Evolutionary conservation across 1,140 invertebrate genomes (phyloP).

Genomic region (Neoseiulus cucumeris): DNA sequence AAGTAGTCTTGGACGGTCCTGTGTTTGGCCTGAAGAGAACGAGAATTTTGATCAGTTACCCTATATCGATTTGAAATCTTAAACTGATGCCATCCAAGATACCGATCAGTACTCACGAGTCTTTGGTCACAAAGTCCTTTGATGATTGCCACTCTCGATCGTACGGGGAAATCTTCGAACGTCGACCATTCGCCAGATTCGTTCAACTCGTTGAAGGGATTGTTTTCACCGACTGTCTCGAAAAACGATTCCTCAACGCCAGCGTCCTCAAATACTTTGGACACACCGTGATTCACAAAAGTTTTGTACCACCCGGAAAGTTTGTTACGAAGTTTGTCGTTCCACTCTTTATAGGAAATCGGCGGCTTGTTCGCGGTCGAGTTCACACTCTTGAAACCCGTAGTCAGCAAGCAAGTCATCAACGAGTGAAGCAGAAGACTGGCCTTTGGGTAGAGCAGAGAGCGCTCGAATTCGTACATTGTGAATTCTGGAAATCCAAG

Average conservation of each 20-base stretch:
- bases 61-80: no score
- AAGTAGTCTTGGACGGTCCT: not conserved
- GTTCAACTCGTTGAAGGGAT: not conserved
- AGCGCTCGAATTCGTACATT: conserved; percentile 40
- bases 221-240: not conserved
- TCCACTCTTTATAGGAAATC: not conserved
- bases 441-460: conserved; percentile 36
- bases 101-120: not conserved
- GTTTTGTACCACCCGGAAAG: not conserved
- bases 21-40: not conserved
- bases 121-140: conserved; percentile 8
- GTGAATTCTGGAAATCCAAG: conserved; percentile 32
- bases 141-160: not conserved
- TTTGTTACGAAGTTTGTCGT: conserved; percentile 6
- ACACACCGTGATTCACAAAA: not conserved
- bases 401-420: conserved; percentile 36
- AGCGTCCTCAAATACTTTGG: not conserved
- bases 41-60: not conserved
- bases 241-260: not conserved
- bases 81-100: not conserved
- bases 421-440: conserved; percentile 35
- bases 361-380: not conserved
- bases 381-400: not conserved
- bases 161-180: not conserved
- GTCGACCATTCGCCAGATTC: not conserved